These are phyloP conservation scores for Scylla paramamosain DNA, from an alignment of 1,140 invertebrate genomes.

Conservation along the genomic window DNA sequence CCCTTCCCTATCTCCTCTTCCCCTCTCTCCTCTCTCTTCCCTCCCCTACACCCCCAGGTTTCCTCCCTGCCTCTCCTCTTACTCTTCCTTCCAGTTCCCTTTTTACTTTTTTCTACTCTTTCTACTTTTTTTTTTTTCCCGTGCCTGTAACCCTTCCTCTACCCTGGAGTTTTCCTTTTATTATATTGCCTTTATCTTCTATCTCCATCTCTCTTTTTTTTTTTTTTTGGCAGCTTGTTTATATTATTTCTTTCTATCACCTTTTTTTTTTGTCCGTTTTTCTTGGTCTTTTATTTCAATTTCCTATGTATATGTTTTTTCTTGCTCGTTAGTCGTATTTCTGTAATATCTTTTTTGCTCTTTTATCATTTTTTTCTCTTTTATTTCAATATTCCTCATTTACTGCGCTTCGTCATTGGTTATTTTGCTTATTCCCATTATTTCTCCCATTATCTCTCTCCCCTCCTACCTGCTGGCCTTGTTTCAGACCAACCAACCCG, in stretches of 20 bases:
- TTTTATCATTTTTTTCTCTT: not conserved
- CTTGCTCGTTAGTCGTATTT: too few relatives aligned
- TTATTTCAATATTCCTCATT: not conserved
- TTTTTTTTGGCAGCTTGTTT: not conserved
- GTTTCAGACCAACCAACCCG: too few relatives aligned
- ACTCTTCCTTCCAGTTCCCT: not conserved
- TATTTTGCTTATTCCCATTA: not conserved
- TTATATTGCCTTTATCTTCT: not conserved
- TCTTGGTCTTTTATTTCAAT: not conserved
- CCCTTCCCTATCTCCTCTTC: not conserved
- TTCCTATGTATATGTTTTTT: too few relatives aligned
- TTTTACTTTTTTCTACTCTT: not conserved
- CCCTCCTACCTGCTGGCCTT: not conserved
- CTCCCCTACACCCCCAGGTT: not conserved
- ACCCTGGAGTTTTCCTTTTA: not conserved
- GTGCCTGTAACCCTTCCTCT: too few relatives aligned
- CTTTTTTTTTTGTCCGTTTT: not conserved
- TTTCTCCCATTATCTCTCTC: too few relatives aligned
- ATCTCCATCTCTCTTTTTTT: constrained; percentile 41
- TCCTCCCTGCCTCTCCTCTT: not conserved
- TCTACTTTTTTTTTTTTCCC: not conserved
- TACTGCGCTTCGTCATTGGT: too few relatives aligned
- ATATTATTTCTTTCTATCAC: not conserved
- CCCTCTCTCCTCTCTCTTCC: not conserved
- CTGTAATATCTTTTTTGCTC: too few relatives aligned